Conservation (phyloP, 2,888 invertebrate genomes). For the Tenthredo scrophulariae region DNA sequence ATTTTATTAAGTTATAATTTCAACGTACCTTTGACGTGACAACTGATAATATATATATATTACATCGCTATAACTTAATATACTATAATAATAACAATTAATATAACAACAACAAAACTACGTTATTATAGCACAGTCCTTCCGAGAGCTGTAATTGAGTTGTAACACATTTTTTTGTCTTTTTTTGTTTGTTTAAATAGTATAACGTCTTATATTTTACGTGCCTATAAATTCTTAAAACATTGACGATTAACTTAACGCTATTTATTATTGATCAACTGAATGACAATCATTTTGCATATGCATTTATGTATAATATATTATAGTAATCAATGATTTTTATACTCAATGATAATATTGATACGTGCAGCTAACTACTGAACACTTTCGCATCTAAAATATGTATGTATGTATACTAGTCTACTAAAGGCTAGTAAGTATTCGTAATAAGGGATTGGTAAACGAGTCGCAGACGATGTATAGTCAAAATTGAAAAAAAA, state of each 20-base stretch:
- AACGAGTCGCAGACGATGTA: constrained; percentile 36
- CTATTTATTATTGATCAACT: neutral
- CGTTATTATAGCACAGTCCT: constrained; percentile 5
- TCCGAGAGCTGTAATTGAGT: constrained; percentile 8
- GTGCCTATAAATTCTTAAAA: neutral
- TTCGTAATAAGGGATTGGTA: constrained; percentile 60
- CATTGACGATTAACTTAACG: neutral
- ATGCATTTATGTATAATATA: neutral
- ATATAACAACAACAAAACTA: constrained; percentile 11
- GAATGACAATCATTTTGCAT: neutral
- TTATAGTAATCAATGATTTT: neutral
- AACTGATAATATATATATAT: constrained; percentile 37
- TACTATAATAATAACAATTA: constrained; percentile 23
- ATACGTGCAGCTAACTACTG: constrained; percentile 55
- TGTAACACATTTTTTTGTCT: neutral
- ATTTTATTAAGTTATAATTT: constrained; percentile 31
- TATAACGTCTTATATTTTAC: neutral
- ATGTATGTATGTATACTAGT: constrained; percentile 66
- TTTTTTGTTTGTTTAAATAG: neutral
- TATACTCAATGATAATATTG: constrained; percentile 14
- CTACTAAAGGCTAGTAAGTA: constrained; percentile 72
- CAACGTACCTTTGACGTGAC: constrained; percentile 34
- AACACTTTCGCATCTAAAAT: constrained; percentile 70
- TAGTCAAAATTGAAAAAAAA: constrained; percentile 49
- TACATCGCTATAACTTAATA: constrained; percentile 47